Conservation (phyloP, 2,888 invertebrate species). For the Micropterix aruncella region DNA sequence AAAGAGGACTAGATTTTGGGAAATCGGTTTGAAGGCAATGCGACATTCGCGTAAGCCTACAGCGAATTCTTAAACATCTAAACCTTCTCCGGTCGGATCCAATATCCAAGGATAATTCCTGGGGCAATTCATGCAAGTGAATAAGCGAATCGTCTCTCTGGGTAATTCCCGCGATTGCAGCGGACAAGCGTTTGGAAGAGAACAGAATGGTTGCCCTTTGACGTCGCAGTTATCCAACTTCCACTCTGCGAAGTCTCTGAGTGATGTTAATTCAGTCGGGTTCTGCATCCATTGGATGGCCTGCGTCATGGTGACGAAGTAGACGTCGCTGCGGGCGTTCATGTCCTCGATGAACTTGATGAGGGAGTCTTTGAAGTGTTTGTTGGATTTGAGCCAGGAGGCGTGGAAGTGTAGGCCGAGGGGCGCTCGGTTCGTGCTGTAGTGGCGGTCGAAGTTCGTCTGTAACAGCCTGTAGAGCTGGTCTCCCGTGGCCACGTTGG, state of each 20-base stretch:
- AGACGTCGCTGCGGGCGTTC: slow-evolving; percentile 78
- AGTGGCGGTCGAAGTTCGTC: slow-evolving; percentile 87
- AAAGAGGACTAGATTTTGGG: too few relatives aligned
- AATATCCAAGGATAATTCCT: slow-evolving; percentile 92
- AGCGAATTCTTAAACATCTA: too few relatives aligned
- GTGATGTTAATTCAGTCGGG: slow-evolving; percentile 72
- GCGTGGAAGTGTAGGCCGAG: slow-evolving; percentile 87
- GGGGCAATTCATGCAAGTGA: slow-evolving; percentile 93
- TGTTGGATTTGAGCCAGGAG: slow-evolving; percentile 87
- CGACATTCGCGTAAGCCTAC: too few relatives aligned
- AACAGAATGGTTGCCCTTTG: slow-evolving; percentile 87
- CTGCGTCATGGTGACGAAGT: slow-evolving; percentile 82
- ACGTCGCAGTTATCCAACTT: slow-evolving; percentile 92
- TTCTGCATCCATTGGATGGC: slow-evolving; percentile 96
- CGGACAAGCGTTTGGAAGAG: slow-evolving; percentile 82
- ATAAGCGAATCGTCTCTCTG: slow-evolving; percentile 80
- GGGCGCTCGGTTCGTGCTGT: slow-evolving; percentile 80
- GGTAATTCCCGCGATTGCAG: slow-evolving; percentile 80
- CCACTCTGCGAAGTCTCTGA: slow-evolving; percentile 90
- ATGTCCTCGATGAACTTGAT: slow-evolving; percentile 90
- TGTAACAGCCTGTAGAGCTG: slow-evolving; percentile 90
- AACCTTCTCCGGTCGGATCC: slow-evolving; percentile 89
- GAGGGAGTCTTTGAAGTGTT: slow-evolving; percentile 81
- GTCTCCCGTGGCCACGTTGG: slow-evolving; percentile 81
- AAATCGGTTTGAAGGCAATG: too few relatives aligned